These are phyloP conservation scores for Xenopus petersii DNA, from an alignment of 2,797 vertebrate genomes.

Conservation along the genomic window DNA sequence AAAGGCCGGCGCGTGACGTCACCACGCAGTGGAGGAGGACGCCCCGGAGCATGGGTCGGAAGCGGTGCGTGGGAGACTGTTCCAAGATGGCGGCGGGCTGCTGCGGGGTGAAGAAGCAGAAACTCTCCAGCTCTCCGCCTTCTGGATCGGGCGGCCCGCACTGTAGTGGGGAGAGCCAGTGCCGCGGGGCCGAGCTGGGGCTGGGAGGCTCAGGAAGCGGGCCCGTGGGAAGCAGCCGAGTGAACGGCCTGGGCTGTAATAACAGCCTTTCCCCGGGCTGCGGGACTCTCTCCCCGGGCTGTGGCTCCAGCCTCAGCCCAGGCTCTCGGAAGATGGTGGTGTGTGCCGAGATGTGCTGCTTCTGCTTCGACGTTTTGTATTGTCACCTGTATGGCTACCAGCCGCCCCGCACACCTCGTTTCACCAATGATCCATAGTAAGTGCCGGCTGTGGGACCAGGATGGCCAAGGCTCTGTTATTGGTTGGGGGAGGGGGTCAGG, in stretches of 20 bases:
- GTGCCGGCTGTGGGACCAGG: conserved; percentile 51
- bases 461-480: not conserved
- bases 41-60: conserved; percentile 84
- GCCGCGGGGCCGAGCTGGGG: conserved; percentile 75
- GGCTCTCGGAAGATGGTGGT: conserved; percentile 95
- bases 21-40: conserved; percentile 65
- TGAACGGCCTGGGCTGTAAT: conserved; percentile 67
- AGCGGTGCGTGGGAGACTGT: conserved; percentile 96
- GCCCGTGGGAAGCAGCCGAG: conserved; percentile 77
- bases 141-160: conserved; percentile 68
- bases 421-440: conserved; percentile 98
- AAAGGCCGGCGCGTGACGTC: conserved; percentile 64
- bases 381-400: conserved; percentile 98
- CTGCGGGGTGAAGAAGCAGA: conserved; percentile 99
- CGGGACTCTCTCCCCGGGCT: conserved; percentile 80
- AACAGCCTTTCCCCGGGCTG: conserved; percentile 64
- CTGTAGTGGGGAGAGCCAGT: conserved; percentile 61
- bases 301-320: conserved; percentile 73
- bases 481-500: not conserved
- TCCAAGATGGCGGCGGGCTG: conserved; percentile 99
- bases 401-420: conserved; percentile 95
- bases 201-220: conserved; percentile 86
- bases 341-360: conserved; percentile 97
- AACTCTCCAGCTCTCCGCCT: conserved; percentile 96
- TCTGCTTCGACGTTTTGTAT: conserved; percentile 98